Base-by-base conservation (phyloP, 2,113 vertebrate species). In the Platichthys flesus region DNA sequence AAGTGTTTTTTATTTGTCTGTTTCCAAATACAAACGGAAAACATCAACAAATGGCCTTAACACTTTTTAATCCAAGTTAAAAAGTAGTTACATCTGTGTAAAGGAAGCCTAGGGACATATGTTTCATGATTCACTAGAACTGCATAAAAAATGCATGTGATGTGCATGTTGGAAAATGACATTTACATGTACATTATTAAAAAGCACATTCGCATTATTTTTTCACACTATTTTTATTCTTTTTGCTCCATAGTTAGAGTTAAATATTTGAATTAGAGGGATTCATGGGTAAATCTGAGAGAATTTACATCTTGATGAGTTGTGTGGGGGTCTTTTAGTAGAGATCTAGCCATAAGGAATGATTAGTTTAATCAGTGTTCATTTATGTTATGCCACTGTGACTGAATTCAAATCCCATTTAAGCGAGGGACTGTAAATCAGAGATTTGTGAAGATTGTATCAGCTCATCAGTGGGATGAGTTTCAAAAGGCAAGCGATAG, bases 321-420 rank as follows among this genome's bases (percentile, higher is more conserved):
- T 42, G 20, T 72, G 18, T 40, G 24, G 49, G 23, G 56, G 24
- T 49, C 31, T n/a, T 68, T 63, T 5, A 20, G 59, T 21, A 67
- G 47, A 77, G 70, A 63, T 71, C 6, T 16, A 71, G 28, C 59
- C 57, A 49, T 51, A 67, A 60, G 20, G 35, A 68, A 58, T 71
- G 15, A 66, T 68, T 71, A 62, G 31, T 70, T 67, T 54, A 75
- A 85, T 78, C n/a, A 52, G 56, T 81, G 75, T 65, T 63, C 57
- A 9, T 45, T 89, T 86, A 7, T 76, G n/a, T 20, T 56, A 47
- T 52, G 14, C 67, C 47, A 23, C 35, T 68, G 66, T 71, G 66
- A 79, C 65, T 70, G 73, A 72, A 67, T 86, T 86, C 49, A 83
- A 82, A 83, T 79, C 78, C 49, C 57, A 62, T 75, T 76, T 61